Evolutionary conservation across 2,797 vertebrate species (phyloP).

Genomic region (Chloroceryle inda): DNA sequence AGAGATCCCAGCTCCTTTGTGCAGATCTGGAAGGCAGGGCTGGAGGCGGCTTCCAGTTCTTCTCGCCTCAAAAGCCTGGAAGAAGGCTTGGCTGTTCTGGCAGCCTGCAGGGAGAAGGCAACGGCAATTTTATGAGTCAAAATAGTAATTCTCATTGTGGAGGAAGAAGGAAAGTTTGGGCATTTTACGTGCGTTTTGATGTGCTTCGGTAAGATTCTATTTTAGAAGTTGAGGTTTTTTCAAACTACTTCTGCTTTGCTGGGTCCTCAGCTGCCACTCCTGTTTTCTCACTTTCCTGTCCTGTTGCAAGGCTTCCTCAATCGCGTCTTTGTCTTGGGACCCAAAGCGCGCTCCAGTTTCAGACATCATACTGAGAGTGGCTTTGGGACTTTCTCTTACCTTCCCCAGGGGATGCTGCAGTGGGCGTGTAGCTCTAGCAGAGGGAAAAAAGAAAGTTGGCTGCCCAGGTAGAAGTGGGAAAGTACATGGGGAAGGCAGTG

Average conservation of each 20-base stretch:
- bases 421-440: neutral
- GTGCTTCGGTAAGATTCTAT: neutral
- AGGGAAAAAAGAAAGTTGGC: neutral
- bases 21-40: neutral
- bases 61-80: neutral
- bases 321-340: neutral
- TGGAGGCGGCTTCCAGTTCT: neutral
- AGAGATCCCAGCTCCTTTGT: neutral
- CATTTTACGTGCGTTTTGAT: neutral
- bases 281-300: neutral
- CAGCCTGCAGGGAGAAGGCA: neutral
- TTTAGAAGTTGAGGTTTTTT: conserved; percentile 7
- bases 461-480: neutral
- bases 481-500: neutral
- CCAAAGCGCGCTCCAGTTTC: rapidly evolving
- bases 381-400: neutral
- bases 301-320: neutral
- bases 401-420: neutral
- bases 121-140: neutral
- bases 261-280: neutral
- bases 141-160: neutral
- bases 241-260: neutral
- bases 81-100: neutral
- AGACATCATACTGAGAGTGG: rapidly evolving
- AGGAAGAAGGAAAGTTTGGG: conserved; percentile 1